phyloP scores from a whole-genome alignment of 1,140 invertebrate genomes.

The Bombus vancouverensis region DNA sequence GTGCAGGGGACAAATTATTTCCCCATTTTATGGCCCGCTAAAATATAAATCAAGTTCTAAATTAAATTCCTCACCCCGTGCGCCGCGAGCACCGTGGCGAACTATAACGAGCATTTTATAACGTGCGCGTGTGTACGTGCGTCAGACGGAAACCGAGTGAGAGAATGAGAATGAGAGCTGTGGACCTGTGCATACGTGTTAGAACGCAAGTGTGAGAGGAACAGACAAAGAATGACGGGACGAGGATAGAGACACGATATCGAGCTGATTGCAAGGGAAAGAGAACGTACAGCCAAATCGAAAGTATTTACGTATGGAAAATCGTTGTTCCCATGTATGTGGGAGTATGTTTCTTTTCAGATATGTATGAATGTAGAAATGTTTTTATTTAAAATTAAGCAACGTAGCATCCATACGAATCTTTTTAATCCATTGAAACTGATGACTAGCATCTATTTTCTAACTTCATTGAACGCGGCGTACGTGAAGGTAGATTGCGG shows the following conservation, averaged over 20 bases:
- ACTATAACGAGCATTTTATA: constrained; percentile 79
- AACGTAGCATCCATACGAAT: no score
- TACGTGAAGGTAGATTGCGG: background rate
- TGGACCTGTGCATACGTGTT: constrained; percentile 15
- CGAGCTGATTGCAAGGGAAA: constrained; percentile 22
- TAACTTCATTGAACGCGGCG: background rate
- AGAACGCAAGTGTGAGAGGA: background rate
- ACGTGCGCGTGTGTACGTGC: constrained; percentile 66
- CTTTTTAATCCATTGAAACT: constrained; percentile 25
- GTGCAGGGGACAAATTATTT: constrained; percentile 81
- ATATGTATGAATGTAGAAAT: background rate
- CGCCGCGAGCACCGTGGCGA: constrained; percentile 61
- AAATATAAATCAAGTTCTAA: constrained; percentile 82
- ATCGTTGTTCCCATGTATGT: background rate
- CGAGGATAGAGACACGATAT: constrained; percentile 27
- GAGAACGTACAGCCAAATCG: background rate
- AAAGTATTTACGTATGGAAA: constrained; percentile 2
- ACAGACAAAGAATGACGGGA: background rate
- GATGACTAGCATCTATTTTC: background rate
- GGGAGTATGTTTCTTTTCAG: background rate
- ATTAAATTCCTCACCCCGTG: constrained; percentile 79
- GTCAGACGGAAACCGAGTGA: constrained; percentile 27
- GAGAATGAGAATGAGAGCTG: constrained; percentile 26
- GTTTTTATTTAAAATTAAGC: constrained; percentile 4
- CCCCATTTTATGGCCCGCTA: constrained; percentile 80